Conservation (phyloP, 1,140 invertebrate species). For the Caerostris darwini region DNA sequence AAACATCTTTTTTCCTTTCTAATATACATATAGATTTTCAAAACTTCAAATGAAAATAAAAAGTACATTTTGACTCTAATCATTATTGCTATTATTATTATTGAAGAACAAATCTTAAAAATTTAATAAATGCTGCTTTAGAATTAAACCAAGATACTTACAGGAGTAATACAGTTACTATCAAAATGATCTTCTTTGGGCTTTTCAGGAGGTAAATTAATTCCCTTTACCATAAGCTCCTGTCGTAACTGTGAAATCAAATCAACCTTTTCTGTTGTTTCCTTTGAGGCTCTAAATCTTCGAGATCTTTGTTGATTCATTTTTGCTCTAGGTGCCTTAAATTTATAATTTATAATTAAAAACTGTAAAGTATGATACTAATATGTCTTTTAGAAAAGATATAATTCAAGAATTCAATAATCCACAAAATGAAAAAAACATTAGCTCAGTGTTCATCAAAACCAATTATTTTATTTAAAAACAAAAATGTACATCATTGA, state of each 20-base stretch:
- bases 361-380: too few species aligned
- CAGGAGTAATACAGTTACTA: constrained; percentile 98
- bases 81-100: too few species aligned
- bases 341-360: constrained; percentile 72
- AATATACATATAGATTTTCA: too few species aligned
- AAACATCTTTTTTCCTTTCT: too few species aligned
- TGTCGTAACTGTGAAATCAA: constrained; percentile 90
- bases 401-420: too few species aligned
- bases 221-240: constrained; percentile 88
- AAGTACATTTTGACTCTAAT: too few species aligned
- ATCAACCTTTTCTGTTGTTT: constrained; percentile 93
- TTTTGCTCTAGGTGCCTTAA: constrained; percentile 95
- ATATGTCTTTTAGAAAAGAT: too few species aligned
- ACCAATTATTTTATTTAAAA: too few species aligned
- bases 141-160: constrained; percentile 79
- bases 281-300: constrained; percentile 97
- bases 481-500: too few species aligned
- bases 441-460: too few species aligned
- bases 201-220: constrained; percentile 93
- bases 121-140: background rate
- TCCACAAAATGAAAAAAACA: too few species aligned
- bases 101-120: too few species aligned
- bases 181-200: constrained; percentile 94
- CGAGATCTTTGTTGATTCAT: constrained; percentile 99
- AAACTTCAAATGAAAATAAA: background rate